Percentiles rank a stretch among this genome's conserved stretches.
Conservation (phyloP, 2,113 vertebrate species). For the Peromyscus californicus region DNA sequence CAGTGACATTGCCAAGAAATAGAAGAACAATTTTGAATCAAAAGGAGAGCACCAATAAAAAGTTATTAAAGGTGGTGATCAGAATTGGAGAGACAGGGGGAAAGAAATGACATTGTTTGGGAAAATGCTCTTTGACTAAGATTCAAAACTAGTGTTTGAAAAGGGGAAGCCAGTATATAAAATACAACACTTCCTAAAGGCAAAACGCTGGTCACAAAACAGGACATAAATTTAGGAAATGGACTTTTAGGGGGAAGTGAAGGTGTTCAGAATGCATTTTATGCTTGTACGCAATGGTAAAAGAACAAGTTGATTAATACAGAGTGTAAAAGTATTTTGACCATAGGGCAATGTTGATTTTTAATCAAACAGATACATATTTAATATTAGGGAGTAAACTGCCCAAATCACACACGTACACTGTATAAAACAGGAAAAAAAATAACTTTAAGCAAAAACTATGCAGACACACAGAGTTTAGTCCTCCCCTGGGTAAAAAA, state of each 20-base stretch:
- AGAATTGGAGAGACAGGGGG: background rate
- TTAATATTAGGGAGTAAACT: background rate
- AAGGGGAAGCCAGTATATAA: constrained; percentile 5
- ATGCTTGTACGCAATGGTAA: background rate
- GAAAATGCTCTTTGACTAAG: background rate
- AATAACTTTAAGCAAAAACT: background rate
- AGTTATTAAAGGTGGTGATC: background rate
- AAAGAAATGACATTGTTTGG: background rate
- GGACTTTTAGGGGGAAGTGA: too few relatives aligned
- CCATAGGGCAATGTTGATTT: background rate
- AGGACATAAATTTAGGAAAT: background rate
- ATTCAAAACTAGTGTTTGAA: constrained; percentile 16
- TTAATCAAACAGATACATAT: background rate
- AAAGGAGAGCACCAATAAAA: background rate
- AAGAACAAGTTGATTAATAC: background rate
- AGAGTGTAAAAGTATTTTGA: background rate
- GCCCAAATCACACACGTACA: background rate
- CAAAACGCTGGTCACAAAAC: background rate
- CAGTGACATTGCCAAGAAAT: background rate
- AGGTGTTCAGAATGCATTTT: background rate
- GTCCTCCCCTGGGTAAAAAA: background rate
- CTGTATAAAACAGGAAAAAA: background rate
- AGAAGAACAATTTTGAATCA: constrained; percentile 19
- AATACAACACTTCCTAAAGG: background rate
- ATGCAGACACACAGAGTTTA: background rate